These are phyloP conservation scores for Urosaurus nigricauda DNA, from an alignment of 2,797 vertebrate genomes.

Conservation along the genomic window DNA sequence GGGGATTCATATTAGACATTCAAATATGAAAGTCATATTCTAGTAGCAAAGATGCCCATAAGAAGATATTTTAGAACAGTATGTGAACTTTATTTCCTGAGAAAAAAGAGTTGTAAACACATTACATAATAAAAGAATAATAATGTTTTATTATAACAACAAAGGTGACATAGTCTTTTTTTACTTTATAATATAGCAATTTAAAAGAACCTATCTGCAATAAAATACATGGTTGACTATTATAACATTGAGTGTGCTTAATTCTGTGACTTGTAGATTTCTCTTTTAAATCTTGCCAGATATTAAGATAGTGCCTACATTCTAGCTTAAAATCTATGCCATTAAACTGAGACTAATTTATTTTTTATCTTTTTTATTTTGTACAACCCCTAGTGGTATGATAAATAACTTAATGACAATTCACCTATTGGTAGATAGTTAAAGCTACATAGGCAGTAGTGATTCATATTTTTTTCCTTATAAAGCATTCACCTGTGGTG, in stretches of 20 bases:
- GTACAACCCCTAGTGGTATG: background rate
- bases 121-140: constrained; percentile 63
- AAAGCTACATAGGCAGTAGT: background rate
- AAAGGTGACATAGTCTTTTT: constrained; percentile 59
- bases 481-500: background rate
- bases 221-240: background rate
- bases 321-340: constrained; percentile 6
- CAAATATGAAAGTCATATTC: constrained; percentile 74
- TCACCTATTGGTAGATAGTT: background rate
- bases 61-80: constrained; percentile 61
- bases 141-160: constrained; percentile 66
- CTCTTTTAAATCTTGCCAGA: constrained; percentile 20
- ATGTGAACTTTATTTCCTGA: constrained; percentile 67
- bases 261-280: constrained; percentile 36
- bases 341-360: background rate
- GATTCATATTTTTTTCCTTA: background rate
- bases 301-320: background rate
- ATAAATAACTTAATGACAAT: background rate
- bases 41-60: constrained; percentile 62
- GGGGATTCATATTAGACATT: constrained; percentile 75
- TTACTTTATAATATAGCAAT: constrained; percentile 61
- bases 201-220: constrained; percentile 7
- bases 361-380: background rate
- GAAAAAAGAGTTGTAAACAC: constrained; percentile 65
- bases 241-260: constrained; percentile 12